These are phyloP conservation scores for Podotricha telesiphe DNA, from an alignment of 2,888 invertebrate genomes.

Conservation along the genomic window DNA sequence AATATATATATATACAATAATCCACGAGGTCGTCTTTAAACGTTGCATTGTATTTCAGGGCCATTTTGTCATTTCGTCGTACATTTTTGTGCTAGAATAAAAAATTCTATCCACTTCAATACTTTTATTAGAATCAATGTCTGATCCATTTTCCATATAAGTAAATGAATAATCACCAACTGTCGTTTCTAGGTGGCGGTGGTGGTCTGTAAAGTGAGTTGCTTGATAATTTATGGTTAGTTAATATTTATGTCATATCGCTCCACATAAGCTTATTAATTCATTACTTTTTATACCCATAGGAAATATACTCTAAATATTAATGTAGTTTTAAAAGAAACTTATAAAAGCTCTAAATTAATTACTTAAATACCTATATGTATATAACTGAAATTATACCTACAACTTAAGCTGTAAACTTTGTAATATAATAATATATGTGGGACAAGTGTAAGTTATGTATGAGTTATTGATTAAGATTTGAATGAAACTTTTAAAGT, in stretches of 20 bases:
- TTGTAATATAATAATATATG: not conserved
- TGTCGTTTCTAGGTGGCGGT: constrained; percentile 72
- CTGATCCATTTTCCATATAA: constrained; percentile 38
- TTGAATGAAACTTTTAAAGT: constrained; percentile 16
- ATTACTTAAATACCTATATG: too few species aligned
- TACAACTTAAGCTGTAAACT: not conserved
- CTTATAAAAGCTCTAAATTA: not conserved
- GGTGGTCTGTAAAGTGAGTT: constrained; percentile 63
- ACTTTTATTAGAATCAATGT: constrained; percentile 33
- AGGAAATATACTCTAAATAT: too few species aligned
- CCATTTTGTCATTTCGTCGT: constrained; percentile 31
- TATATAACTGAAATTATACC: too few species aligned
- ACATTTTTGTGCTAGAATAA: constrained; percentile 41
- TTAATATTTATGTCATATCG: constrained; percentile 14
- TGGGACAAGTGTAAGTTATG: not conserved
- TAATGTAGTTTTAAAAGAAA: too few species aligned
- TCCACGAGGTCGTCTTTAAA: constrained; percentile 15
- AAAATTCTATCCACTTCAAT: constrained; percentile 33
- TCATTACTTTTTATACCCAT: too few species aligned
- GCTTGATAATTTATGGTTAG: not conserved
- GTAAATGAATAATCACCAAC: constrained; percentile 62
- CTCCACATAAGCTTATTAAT: not conserved
- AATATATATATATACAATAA: not conserved
- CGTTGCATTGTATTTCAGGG: constrained; percentile 15
- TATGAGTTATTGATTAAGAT: not conserved